Evolutionary conservation across 2,797 vertebrate species (phyloP).

Genomic region (Anabacerthia variegaticeps): DNA sequence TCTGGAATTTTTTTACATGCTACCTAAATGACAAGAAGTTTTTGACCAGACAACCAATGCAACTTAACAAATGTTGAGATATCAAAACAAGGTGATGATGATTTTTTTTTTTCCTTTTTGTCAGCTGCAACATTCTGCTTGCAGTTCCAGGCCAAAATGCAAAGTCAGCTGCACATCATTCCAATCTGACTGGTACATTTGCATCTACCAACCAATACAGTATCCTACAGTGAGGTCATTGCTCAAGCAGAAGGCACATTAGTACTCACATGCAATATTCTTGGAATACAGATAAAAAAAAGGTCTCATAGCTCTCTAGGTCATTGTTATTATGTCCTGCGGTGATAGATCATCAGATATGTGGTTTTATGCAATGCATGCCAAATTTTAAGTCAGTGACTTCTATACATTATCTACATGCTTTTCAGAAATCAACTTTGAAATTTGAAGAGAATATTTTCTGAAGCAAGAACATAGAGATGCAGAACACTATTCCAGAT

Average conservation of each 20-base stretch:
- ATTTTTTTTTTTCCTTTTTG: not conserved
- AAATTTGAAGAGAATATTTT: not conserved
- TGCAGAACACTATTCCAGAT: not conserved
- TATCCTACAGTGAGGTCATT: not conserved
- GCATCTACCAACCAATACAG: not conserved
- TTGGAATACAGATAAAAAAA: not conserved
- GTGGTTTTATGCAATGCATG: not conserved
- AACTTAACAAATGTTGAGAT: not conserved
- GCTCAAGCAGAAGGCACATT: not conserved
- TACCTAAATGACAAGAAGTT: not conserved
- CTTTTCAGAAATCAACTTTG: not conserved
- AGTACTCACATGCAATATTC: not conserved
- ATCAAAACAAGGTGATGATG: not conserved
- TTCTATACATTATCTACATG: not conserved
- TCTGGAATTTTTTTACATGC: not conserved
- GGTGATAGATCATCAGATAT: not conserved
- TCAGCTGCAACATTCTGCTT: not conserved
- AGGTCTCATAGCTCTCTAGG: not conserved
- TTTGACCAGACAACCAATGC: not conserved
- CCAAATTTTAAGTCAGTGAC: not conserved
- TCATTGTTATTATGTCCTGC: not conserved
- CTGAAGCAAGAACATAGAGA: not conserved
- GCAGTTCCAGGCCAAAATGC: not conserved
- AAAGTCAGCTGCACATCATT: not conserved
- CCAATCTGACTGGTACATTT: not conserved